phyloP scores from a whole-genome alignment of 2,888 invertebrate genomes.

The Protonemura montana region DNA sequence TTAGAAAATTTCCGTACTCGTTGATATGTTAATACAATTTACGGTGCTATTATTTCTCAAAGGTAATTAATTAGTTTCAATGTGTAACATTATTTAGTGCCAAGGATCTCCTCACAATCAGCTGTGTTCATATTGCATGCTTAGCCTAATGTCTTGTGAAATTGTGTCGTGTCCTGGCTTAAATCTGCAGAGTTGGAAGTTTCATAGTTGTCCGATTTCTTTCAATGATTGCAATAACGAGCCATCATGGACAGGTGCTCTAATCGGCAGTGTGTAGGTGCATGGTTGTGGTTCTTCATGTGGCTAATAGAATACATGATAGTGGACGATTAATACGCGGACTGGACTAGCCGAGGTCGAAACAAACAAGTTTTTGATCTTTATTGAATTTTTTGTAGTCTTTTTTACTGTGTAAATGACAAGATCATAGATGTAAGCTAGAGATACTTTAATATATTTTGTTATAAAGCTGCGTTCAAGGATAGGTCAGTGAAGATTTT shows the following conservation, averaged over 20 bases:
- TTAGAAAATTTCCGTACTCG: not conserved
- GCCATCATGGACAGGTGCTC: not conserved
- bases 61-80: not conserved
- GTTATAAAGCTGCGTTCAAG: not conserved
- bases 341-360: not conserved
- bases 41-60: constrained; percentile 1
- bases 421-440: not conserved
- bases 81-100: not conserved
- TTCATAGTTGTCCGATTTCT: not conserved
- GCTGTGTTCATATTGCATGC: not conserved
- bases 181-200: not conserved
- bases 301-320: not conserved
- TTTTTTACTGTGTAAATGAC: not conserved
- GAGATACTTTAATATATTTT: constrained; percentile 25
- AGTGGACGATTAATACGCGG: not conserved
- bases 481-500: not conserved
- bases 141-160: not conserved
- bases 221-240: not conserved
- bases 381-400: not conserved
- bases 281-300: not conserved
- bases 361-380: not conserved
- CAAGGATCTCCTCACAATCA: not conserved
- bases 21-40: not conserved
- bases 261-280: not conserved
- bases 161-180: not conserved